These are phyloP conservation scores for Etheostoma nigrum DNA, from an alignment of 2,797 vertebrate genomes.

Conservation along the genomic window DNA sequence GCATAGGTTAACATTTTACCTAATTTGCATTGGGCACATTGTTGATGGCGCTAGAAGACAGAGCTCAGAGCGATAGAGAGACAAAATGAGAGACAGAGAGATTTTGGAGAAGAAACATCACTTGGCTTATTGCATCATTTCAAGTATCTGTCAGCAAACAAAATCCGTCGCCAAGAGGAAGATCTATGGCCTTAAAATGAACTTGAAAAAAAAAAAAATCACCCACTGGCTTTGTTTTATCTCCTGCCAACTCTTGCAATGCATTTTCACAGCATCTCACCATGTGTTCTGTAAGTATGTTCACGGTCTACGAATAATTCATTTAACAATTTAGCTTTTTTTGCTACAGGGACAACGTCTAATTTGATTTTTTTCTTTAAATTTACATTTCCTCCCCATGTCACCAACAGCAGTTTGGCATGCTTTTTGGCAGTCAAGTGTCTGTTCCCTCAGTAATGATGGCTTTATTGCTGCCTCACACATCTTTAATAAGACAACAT, in stretches of 20 bases:
- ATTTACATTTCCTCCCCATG: conserved; percentile 20
- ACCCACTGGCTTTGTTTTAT: conserved; percentile 50
- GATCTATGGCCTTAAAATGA: conserved; percentile 66
- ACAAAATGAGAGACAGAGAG: conserved; percentile 13
- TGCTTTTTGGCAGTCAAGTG: conserved; percentile 22
- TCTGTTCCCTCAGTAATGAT: conserved; percentile 3
- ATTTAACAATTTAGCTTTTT: conserved; percentile 42
- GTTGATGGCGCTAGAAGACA: conserved; percentile 29
- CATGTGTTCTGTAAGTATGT: conserved; percentile 55
- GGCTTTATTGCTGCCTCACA: conserved; percentile 32
- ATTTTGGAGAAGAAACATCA: conserved; percentile 57
- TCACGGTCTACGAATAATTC: conserved; percentile 43
- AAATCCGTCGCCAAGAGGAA: conserved; percentile 61
- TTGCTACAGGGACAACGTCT: conserved; percentile 44
- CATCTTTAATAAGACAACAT: conserved; percentile 44
- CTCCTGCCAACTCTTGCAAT: conserved; percentile 56
- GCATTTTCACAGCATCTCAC: conserved; percentile 47
- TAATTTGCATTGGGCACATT: conserved; percentile 35
- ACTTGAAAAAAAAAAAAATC: conserved; percentile 35
- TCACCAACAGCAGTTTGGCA: conserved; percentile 2
- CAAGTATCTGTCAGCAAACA: conserved; percentile 50
- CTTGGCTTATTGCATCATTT: conserved; percentile 70
- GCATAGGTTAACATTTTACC: conserved; percentile 50
- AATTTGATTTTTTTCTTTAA: not conserved
- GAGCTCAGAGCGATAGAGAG: conserved; percentile 12